Conservation (phyloP, 2,888 invertebrate species). For the Rhogogaster chlorosoma region DNA sequence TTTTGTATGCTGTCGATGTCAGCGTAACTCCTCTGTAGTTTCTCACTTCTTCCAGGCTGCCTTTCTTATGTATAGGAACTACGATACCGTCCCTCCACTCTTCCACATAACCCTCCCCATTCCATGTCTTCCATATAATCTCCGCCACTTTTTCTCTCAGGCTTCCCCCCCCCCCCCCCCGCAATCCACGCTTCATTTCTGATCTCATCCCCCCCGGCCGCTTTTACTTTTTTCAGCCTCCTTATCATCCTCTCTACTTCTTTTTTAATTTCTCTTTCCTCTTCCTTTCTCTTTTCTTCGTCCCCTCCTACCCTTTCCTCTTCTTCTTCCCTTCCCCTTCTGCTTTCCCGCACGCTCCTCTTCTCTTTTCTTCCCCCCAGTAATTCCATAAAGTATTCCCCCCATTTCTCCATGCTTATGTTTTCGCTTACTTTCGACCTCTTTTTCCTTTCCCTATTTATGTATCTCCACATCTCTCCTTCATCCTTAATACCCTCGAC, state of each 20-base stretch:
- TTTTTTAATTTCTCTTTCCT: neutral
- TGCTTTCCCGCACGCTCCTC: neutral
- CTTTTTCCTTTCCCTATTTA: slow-evolving; percentile 2
- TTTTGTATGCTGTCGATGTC: slow-evolving; percentile 44
- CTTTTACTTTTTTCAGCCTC: too few species aligned
- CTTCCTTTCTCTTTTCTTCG: too few species aligned
- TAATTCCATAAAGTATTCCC: neutral
- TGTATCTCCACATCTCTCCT: neutral
- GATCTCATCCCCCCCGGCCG: neutral
- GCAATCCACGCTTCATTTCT: too few species aligned
- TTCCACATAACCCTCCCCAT: slow-evolving; percentile 34
- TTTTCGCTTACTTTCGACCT: neutral
- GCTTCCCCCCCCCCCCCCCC: neutral
- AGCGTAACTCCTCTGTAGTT: slow-evolving; percentile 53
- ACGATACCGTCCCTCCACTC: slow-evolving; percentile 45
- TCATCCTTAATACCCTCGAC: neutral
- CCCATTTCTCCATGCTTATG: neutral
- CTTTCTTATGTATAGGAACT: slow-evolving; percentile 47
- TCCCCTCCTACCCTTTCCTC: too few species aligned
- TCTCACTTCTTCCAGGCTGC: slow-evolving; percentile 18
- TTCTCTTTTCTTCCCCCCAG: neutral
- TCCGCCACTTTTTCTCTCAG: neutral
- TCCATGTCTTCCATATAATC: neutral
- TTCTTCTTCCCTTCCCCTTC: neutral
- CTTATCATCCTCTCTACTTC: neutral